These are phyloP conservation scores for Propsilocerus akamusi DNA, from an alignment of 1,140 invertebrate species.

Conservation along the genomic window DNA sequence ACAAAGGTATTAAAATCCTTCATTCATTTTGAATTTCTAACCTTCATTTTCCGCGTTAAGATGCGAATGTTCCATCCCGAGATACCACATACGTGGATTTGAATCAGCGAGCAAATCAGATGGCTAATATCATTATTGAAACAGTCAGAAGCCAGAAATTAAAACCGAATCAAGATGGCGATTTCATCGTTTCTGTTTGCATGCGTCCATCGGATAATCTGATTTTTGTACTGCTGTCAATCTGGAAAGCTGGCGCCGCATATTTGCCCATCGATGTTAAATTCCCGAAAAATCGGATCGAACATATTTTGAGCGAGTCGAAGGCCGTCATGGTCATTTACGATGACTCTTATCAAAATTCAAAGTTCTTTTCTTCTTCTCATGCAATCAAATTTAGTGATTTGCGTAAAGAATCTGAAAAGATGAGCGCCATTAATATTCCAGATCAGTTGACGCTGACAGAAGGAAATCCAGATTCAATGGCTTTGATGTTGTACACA, in stretches of 20 bases:
- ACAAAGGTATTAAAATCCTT: no score
- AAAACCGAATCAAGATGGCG: slow-evolving; percentile 30
- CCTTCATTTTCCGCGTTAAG: no score
- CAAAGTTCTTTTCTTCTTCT: no score
- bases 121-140: slow-evolving; percentile 30
- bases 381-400: no score
- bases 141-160: slow-evolving; percentile 17
- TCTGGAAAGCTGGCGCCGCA: slow-evolving; percentile 53
- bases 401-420: no score
- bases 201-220: slow-evolving; percentile 47
- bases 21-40: no score
- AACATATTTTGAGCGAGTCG: slow-evolving; percentile 50
- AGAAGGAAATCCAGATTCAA: no score
- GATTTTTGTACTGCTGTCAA: slow-evolving; percentile 40
- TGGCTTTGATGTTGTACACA: neutral
- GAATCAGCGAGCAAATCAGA: slow-evolving; percentile 28
- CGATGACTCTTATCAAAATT: slow-evolving; percentile 30
- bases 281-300: slow-evolving; percentile 44
- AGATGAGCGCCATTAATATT: no score
- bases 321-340: slow-evolving; percentile 42
- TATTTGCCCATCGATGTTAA: slow-evolving; percentile 58
- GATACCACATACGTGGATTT: slow-evolving; percentile 30
- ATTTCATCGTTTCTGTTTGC: slow-evolving; percentile 44
- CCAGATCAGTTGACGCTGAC: no score
- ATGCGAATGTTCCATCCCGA: no score